A percentile compares a stretch with the other conserved stretches of the same genome.
These are phyloP conservation scores for Telmatochromis sp. DNA, from an alignment of 2,113 vertebrate species.

Conservation along the genomic window DNA sequence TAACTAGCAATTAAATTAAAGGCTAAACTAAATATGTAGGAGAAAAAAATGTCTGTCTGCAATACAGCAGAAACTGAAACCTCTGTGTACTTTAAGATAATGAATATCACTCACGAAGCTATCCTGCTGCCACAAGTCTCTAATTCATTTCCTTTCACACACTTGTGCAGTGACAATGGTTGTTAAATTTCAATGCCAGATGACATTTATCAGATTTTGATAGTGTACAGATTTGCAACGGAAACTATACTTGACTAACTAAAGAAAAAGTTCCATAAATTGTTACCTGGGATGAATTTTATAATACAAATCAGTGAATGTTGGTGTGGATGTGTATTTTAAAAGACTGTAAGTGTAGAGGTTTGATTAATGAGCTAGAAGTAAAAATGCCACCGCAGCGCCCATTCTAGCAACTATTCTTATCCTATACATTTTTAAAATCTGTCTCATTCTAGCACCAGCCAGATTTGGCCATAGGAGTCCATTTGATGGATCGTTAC, in stretches of 20 bases:
- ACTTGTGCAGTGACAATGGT: background rate
- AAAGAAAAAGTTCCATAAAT: background rate
- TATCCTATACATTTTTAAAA: background rate
- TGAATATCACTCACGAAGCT: background rate
- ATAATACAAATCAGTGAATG: background rate
- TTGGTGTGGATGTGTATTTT: background rate
- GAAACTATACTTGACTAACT: background rate
- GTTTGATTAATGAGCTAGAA: background rate
- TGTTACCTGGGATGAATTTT: background rate
- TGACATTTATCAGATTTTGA: background rate
- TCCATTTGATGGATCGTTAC: slow-evolving; percentile 97
- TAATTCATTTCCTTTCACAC: background rate
- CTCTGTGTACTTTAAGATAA: background rate
- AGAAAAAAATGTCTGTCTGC: background rate
- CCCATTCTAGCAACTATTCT: background rate
- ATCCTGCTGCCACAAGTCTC: background rate
- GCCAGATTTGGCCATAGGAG: slow-evolving; percentile 92
- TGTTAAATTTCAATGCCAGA: background rate
- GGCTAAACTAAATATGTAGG: background rate
- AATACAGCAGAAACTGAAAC: background rate
- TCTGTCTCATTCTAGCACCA: slow-evolving; percentile 78
- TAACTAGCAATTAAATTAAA: background rate
- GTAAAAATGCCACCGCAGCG: background rate
- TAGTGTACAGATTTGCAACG: background rate
- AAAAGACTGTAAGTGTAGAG: background rate